Evolutionary conservation across 2,888 invertebrate species (phyloP), one percentile per base, ranked within the genome.

Genomic region (Pterostichus niger): DNA sequence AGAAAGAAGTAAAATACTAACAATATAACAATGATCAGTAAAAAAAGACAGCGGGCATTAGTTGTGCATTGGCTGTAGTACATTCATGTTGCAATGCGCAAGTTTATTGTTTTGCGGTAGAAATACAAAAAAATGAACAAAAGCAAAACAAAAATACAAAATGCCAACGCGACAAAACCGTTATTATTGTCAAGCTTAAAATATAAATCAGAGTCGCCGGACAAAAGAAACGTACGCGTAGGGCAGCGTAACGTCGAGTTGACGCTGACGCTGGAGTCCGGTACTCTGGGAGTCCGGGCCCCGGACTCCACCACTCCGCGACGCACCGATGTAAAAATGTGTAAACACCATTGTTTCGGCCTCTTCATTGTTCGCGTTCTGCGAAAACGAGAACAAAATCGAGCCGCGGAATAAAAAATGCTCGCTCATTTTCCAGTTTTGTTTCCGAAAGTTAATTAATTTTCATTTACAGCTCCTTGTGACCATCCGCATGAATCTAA

Each of bases 271-370:
- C 75, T 33, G 75, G 33, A 13, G 33, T 10, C 64, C 44, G 33
- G 40, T 24, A 24, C 24, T 24, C 24, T 3, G 24, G 24, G 24
- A 24, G 24, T 24, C 24, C 24, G 3, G 24, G 24, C 24, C 3
- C 24, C 24, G 24, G 49, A 49, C 49, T 11, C 11, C 9, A 49
- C 40, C 7, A 24, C 35, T n/a, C 10, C 31, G 40, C 68, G 68
- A 71, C 68, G 68, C 40, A 71, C 68, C 61, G 10, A 75, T 75
- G 75, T 75, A 75, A 75, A 82, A 82, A 75, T 82, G 71, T 75
- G 82, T 82, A 82, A 82, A 82, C 82, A 82, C 82, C 46, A 75
- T 82, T 82, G 82, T 82, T 82, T 75, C 31, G 31, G 46, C 7
- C 59, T 73, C 75, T 82, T 82, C 82, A 82, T 82, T 82, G 82